These are phyloP conservation scores for Neolamprologus toae DNA, from an alignment of 2,113 vertebrate species.

Conservation along the genomic window DNA sequence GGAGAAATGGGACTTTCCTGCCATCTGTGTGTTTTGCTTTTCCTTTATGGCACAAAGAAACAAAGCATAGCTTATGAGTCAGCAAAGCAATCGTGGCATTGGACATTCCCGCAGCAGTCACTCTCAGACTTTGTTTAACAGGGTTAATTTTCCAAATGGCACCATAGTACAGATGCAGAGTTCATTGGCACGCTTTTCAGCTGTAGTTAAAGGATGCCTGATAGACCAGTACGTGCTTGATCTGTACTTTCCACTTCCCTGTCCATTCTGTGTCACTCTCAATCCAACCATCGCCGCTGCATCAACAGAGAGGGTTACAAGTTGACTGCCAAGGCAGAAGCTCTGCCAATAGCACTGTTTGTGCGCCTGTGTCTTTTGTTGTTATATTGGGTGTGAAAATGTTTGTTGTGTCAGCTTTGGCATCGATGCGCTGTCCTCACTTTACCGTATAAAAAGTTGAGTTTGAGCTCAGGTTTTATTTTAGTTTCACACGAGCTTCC, in stretches of 20 bases:
- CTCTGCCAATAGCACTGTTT: neutral
- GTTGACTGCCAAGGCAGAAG: constrained; percentile 15
- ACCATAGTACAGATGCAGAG: neutral
- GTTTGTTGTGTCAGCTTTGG: neutral
- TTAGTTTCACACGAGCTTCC: neutral
- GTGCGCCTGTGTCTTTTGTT: constrained; percentile 22
- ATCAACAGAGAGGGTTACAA: neutral
- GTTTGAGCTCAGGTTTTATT: neutral
- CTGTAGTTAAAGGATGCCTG: neutral
- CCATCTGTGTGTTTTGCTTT: neutral
- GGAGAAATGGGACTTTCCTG: neutral
- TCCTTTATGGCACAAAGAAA: neutral
- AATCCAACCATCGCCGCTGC: neutral
- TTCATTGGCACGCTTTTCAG: constrained; percentile 9
- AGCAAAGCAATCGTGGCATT: neutral
- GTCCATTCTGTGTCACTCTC: constrained; percentile 8
- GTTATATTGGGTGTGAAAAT: neutral
- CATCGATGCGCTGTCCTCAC: neutral
- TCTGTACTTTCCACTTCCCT: neutral
- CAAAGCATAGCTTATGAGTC: neutral
- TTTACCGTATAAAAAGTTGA: neutral
- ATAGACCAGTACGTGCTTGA: neutral
- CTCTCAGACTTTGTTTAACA: constrained; percentile 22
- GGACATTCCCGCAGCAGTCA: neutral
- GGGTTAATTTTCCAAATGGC: constrained; percentile 45